These are phyloP conservation scores for Eulithis testata DNA, from an alignment of 2,888 invertebrate genomes.

Conservation along the genomic window DNA sequence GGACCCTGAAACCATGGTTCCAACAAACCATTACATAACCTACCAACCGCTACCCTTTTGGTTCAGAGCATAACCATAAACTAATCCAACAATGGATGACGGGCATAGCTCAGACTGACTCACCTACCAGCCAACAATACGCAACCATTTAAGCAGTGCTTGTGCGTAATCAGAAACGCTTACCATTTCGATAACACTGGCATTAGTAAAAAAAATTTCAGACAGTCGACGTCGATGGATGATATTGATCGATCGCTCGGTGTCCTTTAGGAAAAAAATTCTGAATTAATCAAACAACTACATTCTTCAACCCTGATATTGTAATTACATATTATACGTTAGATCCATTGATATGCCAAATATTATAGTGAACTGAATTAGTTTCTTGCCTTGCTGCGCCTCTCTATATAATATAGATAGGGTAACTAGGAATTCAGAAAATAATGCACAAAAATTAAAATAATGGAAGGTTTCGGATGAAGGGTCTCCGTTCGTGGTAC, in stretches of 20 bases:
- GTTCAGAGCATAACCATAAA: constrained; percentile 18
- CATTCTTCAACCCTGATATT: no score
- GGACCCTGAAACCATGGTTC: no score
- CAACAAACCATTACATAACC: not conserved
- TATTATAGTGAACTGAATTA: no score
- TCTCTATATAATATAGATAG: no score
- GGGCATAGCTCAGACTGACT: constrained; percentile 29
- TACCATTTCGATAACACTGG: not conserved
- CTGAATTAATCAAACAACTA: no score
- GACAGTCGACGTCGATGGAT: no score
- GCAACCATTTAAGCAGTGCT: constrained; percentile 27
- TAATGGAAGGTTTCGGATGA: constrained; percentile 46
- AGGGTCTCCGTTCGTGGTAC: constrained; percentile 14
- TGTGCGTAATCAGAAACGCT: constrained; percentile 15
- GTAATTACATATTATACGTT: no score
- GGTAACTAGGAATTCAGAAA: constrained; percentile 19
- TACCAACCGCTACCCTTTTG: constrained; percentile 6
- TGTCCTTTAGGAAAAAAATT: no score
- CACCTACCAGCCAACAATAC: constrained; percentile 37
- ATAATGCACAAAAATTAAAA: constrained; percentile 47
- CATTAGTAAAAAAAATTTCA: not conserved
- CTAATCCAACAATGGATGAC: constrained; percentile 30
- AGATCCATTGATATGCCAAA: no score
- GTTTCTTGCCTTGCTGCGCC: no score
- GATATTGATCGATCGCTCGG: no score